Evolutionary conservation across 2,113 vertebrate species (phyloP).

Genomic region (Trichomycterus rosablanca): DNA sequence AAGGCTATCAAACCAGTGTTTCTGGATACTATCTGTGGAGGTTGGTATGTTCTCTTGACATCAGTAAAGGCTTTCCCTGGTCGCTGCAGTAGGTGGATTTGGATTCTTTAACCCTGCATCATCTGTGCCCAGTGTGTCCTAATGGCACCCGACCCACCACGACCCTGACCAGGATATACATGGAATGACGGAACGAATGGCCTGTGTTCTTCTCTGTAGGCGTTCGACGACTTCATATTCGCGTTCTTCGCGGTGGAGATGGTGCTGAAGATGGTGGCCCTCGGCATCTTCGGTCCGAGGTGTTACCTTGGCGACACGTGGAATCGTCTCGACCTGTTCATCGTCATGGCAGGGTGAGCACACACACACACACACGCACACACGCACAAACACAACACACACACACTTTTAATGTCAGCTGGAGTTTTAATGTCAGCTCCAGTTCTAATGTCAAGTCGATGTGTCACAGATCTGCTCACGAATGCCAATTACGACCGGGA

Average conservation of each 20-base stretch:
- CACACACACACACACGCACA: too few species aligned
- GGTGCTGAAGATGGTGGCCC: slow-evolving; percentile 84
- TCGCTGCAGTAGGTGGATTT: too few species aligned
- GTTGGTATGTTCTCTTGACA: too few species aligned
- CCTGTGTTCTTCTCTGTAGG: slow-evolving; percentile 68
- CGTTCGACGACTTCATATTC: slow-evolving; percentile 85
- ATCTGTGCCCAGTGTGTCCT: too few species aligned
- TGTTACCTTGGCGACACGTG: slow-evolving; percentile 87
- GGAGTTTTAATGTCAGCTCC: slow-evolving; percentile 45
- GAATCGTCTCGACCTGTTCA: slow-evolving; percentile 88
- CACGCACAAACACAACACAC: background rate
- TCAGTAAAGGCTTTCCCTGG: too few species aligned
- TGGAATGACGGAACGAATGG: too few species aligned
- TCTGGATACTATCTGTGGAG: too few species aligned
- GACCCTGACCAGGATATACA: too few species aligned
- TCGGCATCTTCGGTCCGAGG: slow-evolving; percentile 81
- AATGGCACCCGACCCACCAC: too few species aligned
- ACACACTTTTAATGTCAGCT: slow-evolving; percentile 67
- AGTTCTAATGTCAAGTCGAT: slow-evolving; percentile 68
- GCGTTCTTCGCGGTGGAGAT: slow-evolving; percentile 88
- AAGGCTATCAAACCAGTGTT: too few species aligned
- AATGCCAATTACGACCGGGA: slow-evolving; percentile 41
- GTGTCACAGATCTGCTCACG: slow-evolving; percentile 47
- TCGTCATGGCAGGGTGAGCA: slow-evolving; percentile 80
- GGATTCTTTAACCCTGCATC: too few species aligned